A percentile compares a stretch with the other conserved stretches of the same genome.
These are phyloP conservation scores for Plemyria rubiginata DNA, from an alignment of 2,888 invertebrate genomes.

Conservation along the genomic window DNA sequence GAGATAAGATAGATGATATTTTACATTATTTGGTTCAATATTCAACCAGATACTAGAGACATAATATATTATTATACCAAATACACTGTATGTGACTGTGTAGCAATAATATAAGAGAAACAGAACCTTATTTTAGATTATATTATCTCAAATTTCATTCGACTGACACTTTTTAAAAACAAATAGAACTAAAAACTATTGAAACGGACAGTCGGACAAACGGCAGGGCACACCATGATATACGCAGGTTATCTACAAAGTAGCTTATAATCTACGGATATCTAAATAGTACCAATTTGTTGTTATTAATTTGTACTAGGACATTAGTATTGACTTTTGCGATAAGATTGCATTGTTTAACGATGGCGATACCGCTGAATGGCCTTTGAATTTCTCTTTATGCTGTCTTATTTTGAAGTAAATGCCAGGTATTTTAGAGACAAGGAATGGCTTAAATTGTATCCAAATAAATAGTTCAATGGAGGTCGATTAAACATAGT, in stretches of 20 bases:
- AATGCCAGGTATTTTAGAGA: not conserved
- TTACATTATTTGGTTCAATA: no score
- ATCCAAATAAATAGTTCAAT: no score
- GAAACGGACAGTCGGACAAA: conserved; percentile 36
- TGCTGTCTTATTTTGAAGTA: not conserved
- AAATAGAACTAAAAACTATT: conserved; percentile 15
- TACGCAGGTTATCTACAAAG: conserved; percentile 32
- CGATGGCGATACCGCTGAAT: conserved; percentile 24
- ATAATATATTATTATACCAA: no score
- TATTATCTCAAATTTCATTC: conserved; percentile 10
- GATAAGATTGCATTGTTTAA: conserved; percentile 41
- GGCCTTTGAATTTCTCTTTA: conserved; percentile 15
- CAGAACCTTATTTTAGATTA: not conserved
- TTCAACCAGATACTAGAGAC: no score
- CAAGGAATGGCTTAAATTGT: no score
- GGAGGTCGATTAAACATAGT: no score
- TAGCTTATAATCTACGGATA: conserved; percentile 32
- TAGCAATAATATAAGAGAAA: no score
- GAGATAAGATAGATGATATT: no score
- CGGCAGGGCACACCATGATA: conserved; percentile 30
- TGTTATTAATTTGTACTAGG: conserved; percentile 39
- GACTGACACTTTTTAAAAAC: conserved; percentile 1
- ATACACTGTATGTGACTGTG: no score
- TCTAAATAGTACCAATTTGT: conserved; percentile 41
- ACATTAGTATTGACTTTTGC: conserved; percentile 38